Evolutionary conservation across 2,888 invertebrate species (phyloP).

Genomic region (Amblyjoppa proteus): DNA sequence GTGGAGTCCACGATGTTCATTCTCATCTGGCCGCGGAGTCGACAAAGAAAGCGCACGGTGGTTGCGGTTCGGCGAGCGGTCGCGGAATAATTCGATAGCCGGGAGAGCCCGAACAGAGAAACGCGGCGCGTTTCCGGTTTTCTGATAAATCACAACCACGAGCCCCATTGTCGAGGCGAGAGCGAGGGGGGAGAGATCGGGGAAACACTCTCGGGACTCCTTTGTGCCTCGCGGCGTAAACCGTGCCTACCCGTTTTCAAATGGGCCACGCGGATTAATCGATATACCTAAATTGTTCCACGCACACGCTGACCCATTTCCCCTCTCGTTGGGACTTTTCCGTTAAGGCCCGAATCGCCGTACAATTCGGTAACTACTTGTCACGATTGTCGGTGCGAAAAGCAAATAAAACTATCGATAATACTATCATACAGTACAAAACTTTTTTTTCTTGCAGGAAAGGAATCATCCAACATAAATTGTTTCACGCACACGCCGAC

Average conservation of each 20-base stretch:
- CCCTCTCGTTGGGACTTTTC: conserved; percentile 33
- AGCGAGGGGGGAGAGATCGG: conserved; percentile 29
- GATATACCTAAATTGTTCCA: conserved; percentile 29
- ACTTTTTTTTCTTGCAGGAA: background rate
- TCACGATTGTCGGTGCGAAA: background rate
- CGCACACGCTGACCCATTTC: conserved; percentile 59
- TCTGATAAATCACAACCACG: conserved; percentile 61
- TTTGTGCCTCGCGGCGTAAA: conserved; percentile 45
- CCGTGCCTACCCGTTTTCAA: conserved; percentile 20
- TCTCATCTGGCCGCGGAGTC: conserved; percentile 34
- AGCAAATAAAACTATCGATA: no score
- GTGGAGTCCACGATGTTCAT: background rate
- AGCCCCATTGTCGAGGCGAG: conserved; percentile 31
- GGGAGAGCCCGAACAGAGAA: background rate
- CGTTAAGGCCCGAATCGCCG: background rate
- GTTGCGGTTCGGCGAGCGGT: conserved; percentile 52
- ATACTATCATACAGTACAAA: no score
- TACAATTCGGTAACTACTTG: conserved; percentile 12
- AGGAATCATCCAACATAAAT: conserved; percentile 8
- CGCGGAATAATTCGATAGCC: conserved; percentile 50
- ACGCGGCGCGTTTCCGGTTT: conserved; percentile 57
- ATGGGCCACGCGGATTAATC: conserved; percentile 24
- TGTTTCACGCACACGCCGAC: conserved; percentile 42
- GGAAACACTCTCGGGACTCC: conserved; percentile 53
- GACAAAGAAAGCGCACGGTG: conserved; percentile 29